Conservation (phyloP, 1,140 invertebrate species). For the Artemia franciscana region DNA sequence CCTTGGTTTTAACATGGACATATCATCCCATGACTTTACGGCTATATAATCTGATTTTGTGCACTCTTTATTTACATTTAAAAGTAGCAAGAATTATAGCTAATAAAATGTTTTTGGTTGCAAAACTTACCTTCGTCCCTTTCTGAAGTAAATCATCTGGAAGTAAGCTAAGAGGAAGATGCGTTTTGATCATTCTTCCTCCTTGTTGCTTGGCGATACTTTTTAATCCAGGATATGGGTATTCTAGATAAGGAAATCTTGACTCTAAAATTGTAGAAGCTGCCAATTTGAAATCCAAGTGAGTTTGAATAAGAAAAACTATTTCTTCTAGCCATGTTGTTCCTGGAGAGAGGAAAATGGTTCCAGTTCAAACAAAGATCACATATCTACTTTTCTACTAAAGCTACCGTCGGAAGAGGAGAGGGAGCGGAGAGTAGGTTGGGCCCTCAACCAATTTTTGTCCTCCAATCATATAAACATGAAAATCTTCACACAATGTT, state of each 20-base stretch:
- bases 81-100: too few relatives aligned
- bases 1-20: too few relatives aligned
- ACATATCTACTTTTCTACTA: too few relatives aligned
- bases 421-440: too few relatives aligned
- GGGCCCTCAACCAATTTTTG: too few relatives aligned
- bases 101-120: too few relatives aligned
- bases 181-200: constrained; percentile 25
- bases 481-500: too few relatives aligned
- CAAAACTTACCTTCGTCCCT: constrained; percentile 19
- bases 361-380: too few relatives aligned
- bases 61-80: too few relatives aligned
- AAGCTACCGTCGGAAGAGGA: too few relatives aligned
- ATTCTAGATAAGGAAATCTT: constrained; percentile 28
- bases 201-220: constrained; percentile 15
- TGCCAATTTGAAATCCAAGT: constrained; percentile 21
- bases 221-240: constrained; percentile 22
- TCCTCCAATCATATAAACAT: too few relatives aligned
- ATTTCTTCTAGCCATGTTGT: constrained; percentile 29
- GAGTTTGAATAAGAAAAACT: constrained; percentile 22
- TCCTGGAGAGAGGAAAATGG: constrained; percentile 19
- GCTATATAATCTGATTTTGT: neutral
- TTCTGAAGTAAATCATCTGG: constrained; percentile 17
- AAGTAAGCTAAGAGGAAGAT: constrained; percentile 22
- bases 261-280: constrained; percentile 20
- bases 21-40: neutral